Evolutionary conservation across 2,888 invertebrate genomes (phyloP).

Genomic region (Spialia ferax): DNA sequence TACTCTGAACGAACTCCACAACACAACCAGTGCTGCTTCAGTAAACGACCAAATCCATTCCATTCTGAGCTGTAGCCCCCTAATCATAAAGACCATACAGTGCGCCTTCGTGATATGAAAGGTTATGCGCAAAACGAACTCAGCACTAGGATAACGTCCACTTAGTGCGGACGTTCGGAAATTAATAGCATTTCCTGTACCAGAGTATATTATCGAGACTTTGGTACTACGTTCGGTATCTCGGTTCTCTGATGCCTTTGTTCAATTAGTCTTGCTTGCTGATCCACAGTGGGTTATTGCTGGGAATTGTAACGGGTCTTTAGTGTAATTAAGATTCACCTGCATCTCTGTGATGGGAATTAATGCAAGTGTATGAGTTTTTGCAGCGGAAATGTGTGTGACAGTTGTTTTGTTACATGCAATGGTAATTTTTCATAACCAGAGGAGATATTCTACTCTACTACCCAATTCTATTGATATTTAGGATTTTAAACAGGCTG

Average conservation of each 20-base stretch:
- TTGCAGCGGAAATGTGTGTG: no score
- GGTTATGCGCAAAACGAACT: slow-evolving; percentile 40
- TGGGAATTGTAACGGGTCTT: background rate
- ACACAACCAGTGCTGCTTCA: background rate
- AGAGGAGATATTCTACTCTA: no score
- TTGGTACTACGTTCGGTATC: background rate
- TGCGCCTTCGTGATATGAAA: slow-evolving; percentile 6
- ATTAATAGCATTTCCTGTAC: slow-evolving; percentile 17
- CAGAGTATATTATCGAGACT: slow-evolving; percentile 10
- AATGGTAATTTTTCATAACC: no score
- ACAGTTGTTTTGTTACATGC: no score
- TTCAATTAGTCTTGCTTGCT: background rate
- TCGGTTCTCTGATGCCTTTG: background rate
- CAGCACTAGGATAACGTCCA: slow-evolving; percentile 38
- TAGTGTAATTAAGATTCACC: background rate
- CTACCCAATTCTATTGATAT: no score
- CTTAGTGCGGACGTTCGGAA: slow-evolving; percentile 9
- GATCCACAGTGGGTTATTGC: background rate
- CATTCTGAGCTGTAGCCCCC: background rate
- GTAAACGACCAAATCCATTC: background rate
- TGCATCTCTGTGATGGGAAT: background rate
- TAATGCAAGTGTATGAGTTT: no score
- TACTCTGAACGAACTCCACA: background rate
- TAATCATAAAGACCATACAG: background rate
- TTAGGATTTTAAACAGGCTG: no score